phyloP scores from a whole-genome alignment of 2,113 vertebrate species.

The Bubo scandiacus region DNA sequence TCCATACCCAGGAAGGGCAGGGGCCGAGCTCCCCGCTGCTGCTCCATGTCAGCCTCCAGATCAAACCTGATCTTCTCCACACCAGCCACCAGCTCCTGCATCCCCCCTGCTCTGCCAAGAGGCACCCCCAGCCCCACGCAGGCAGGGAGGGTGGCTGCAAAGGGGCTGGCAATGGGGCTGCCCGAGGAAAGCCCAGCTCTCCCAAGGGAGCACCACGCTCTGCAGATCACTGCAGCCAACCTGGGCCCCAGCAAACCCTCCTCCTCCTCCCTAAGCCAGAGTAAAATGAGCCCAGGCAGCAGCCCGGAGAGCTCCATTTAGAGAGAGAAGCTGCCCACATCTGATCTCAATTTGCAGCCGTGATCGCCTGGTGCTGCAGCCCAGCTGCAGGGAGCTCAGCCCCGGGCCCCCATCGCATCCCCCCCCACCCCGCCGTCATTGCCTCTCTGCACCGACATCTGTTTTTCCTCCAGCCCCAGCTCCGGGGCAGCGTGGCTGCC shows the following conservation, averaged over 20 bases:
- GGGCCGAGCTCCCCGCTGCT: neutral
- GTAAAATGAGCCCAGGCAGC: neutral
- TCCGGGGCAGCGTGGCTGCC: neutral
- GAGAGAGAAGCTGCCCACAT: neutral
- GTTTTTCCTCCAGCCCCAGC: neutral
- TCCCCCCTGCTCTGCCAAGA: neutral
- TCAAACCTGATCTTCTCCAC: conserved; percentile 40
- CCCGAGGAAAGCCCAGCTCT: neutral
- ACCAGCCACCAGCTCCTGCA: conserved; percentile 57
- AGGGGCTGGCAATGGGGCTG: neutral
- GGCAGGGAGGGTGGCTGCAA: neutral
- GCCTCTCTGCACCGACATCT: neutral
- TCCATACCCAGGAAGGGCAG: conserved; percentile 37
- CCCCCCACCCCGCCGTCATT: neutral
- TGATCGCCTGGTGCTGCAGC: neutral
- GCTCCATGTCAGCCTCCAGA: conserved; percentile 16
- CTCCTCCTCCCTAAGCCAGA: neutral
- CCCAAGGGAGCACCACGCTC: neutral
- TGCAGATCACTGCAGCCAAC: neutral
- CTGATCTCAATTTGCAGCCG: conserved; percentile 46
- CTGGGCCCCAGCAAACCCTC: neutral
- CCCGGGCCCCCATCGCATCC: neutral
- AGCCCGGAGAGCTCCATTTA: neutral
- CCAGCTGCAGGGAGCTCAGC: neutral
- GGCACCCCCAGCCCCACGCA: neutral